Conservation (phyloP, 2,888 invertebrate genomes). For the Corythucha ciliata region DNA sequence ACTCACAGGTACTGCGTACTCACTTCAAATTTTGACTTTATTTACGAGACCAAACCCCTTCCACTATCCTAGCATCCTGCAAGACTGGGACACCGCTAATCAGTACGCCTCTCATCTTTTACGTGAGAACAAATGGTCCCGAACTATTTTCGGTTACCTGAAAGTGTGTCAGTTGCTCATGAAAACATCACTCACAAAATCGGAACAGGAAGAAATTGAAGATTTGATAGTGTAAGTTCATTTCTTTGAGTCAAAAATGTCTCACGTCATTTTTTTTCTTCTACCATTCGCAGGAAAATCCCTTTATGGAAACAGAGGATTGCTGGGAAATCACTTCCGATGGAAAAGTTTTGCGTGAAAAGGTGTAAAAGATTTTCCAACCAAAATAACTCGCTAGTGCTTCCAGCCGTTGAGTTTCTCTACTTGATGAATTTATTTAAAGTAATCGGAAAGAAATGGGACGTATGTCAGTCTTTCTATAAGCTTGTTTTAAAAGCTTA, state of each 20-base stretch:
- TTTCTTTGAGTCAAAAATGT: not conserved
- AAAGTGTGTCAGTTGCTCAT: constrained; percentile 75
- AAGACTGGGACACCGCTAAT: constrained; percentile 70
- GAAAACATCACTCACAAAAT: constrained; percentile 48
- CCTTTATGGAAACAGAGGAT: constrained; percentile 77
- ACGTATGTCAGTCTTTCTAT: constrained; percentile 52
- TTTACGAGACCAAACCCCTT: not conserved
- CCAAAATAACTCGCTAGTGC: constrained; percentile 60
- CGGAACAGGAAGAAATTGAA: constrained; percentile 50
- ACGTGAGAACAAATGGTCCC: constrained; percentile 81
- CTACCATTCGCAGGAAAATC: constrained; percentile 54
- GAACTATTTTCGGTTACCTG: constrained; percentile 83
- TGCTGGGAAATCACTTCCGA: constrained; percentile 91
- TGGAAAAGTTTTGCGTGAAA: constrained; percentile 92
- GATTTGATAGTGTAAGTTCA: constrained; percentile 56
- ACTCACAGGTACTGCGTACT: constrained; percentile 45
- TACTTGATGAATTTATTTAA: constrained; percentile 90
- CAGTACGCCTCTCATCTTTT: constrained; percentile 60
- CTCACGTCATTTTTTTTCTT: not conserved
- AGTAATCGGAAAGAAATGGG: constrained; percentile 61
- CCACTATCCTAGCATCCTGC: constrained; percentile 47
- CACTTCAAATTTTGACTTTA: not conserved
- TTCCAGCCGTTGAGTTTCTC: constrained; percentile 80
- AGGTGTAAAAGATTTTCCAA: constrained; percentile 68
- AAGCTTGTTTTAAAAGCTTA: constrained; percentile 52